Base-by-base conservation (phyloP, 2,113 vertebrate genomes). In the Paramormyrops kingsleyae region DNA sequence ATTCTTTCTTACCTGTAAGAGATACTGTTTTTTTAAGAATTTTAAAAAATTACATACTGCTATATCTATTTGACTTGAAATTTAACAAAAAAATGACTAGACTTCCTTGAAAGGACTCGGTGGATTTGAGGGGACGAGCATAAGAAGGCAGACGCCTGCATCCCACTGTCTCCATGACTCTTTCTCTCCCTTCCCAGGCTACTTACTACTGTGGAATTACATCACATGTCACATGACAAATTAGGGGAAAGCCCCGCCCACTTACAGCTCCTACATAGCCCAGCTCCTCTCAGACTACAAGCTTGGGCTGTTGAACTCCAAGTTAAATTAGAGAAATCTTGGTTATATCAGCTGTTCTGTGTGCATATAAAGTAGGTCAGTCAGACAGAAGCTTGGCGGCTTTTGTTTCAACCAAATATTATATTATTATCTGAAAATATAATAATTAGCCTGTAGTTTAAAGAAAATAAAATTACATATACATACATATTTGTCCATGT, bases 141-240 rank as follows among this genome's bases (percentile, higher is more conserved):
- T 31, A 12, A 70, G 10, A 4, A 27, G 62, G 46, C 46, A 31
- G 19, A 12, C 8, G 0, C 39, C 42, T 47, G 4, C 42, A 44
- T 84, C 39, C 42, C 24, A 19, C 17, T 10, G 39, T 9, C 80
- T 47, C 80, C 42, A 42, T 46, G 1, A 21, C 19, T 2, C 6
- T 12, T 24, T 31, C 62, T 70, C 62, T 27, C 62, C 3, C 62
- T 70, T 5, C 62, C 10, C n/a, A 31, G 62, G 62, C 62, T 31
- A 31, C 62, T 70, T 70, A 70, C 9, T 70, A 70, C 62, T 70
- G 4, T 70, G 27, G 62, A 70, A 31, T 70, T 70, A 70, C 27
- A 70, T 70, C 27, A 70, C n/a, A 70, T 44, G 77, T 83, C 77
- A 83, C 77, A 44, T 83, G 77, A 83, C 31, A 83, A 83, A 83